Evolutionary conservation across 2,113 vertebrate species (phyloP).

Genomic region (Syrmaticus mikado): DNA sequence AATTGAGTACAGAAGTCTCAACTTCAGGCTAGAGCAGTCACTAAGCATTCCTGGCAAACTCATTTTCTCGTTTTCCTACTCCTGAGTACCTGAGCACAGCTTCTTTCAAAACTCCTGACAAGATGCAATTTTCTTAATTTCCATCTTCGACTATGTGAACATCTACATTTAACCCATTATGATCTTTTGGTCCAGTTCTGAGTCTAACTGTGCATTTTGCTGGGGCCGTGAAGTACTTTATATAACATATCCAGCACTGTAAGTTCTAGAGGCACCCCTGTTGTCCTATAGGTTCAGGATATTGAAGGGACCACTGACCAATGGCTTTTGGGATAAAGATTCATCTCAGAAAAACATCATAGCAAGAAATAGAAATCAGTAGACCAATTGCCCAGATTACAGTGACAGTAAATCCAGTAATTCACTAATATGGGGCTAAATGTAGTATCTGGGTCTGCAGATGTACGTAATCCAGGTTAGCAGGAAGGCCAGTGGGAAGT

Average conservation of each 20-base stretch:
- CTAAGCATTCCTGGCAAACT: neutral
- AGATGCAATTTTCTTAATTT: neutral
- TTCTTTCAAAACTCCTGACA: neutral
- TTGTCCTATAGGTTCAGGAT: neutral
- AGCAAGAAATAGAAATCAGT: neutral
- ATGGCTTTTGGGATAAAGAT: neutral
- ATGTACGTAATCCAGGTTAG: rapidly evolving
- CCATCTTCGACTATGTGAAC: neutral
- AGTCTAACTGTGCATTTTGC: neutral
- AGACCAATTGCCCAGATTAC: neutral
- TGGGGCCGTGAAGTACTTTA: neutral
- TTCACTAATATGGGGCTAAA: neutral
- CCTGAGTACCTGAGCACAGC: neutral
- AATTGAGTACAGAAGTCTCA: neutral
- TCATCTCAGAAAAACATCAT: neutral
- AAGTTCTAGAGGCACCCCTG: neutral
- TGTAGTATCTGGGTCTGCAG: neutral
- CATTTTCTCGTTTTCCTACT: neutral
- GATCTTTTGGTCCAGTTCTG: neutral
- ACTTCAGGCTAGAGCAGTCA: neutral
- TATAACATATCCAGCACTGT: neutral
- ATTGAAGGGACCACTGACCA: neutral
- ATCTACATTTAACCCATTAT: neutral
- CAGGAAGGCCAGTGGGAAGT: rapidly evolving
- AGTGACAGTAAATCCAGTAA: neutral